Percentiles rank a stretch among this genome's conserved stretches.
These are phyloP conservation scores for Myrmophylax atrothorax DNA, from an alignment of 2,113 vertebrate species.

Conservation along the genomic window DNA sequence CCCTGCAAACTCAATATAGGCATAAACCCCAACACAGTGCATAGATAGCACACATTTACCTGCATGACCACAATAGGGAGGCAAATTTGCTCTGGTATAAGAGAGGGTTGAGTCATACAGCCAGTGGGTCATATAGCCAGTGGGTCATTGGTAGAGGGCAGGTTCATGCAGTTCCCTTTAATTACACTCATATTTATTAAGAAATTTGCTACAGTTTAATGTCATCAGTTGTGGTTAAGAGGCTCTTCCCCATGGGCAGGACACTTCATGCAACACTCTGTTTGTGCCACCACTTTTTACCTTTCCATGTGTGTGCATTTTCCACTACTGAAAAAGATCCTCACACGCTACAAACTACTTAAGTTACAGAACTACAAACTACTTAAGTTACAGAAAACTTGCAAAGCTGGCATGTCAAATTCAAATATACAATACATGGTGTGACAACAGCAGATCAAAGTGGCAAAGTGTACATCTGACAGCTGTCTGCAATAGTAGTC, in stretches of 20 bases:
- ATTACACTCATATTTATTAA: neutral
- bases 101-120: neutral
- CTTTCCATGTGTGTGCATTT: neutral
- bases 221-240: neutral
- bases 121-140: neutral
- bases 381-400: neutral
- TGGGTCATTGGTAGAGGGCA: neutral
- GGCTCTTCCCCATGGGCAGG: neutral
- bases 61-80: neutral
- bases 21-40: neutral
- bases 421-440: neutral
- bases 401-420: neutral
- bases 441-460: neutral
- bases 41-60: neutral
- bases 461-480: neutral
- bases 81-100: neutral
- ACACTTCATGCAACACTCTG: neutral
- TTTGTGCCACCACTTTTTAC: neutral
- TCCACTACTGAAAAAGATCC: neutral
- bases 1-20: neutral
- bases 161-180: neutral
- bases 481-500: neutral
- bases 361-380: neutral
- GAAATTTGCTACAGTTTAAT: neutral
- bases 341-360: neutral